These are phyloP conservation scores for Plecotus auritus DNA, from an alignment of 2,113 vertebrate genomes.

Conservation along the genomic window DNA sequence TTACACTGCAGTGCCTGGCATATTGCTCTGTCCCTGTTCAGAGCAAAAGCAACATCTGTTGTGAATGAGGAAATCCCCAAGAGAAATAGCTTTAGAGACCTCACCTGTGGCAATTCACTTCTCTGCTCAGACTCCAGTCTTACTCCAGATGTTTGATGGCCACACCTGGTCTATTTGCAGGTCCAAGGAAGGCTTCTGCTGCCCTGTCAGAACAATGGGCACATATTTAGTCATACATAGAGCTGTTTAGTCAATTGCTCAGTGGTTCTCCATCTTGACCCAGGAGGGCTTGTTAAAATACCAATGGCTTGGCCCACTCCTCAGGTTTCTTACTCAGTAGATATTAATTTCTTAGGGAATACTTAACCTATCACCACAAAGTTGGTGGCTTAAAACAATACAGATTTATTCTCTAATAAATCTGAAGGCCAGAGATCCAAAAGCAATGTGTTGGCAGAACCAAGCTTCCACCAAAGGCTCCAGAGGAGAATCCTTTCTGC, in stretches of 20 bases:
- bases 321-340: not conserved
- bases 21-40: too few species aligned
- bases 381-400: not conserved
- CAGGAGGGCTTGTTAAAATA: not conserved
- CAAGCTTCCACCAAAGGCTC: accelerated
- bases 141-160: not conserved
- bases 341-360: not conserved
- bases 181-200: not conserved
- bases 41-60: not conserved
- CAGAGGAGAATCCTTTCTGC: accelerated
- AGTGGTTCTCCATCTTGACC: not conserved
- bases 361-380: not conserved
- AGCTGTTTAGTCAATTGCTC: not conserved
- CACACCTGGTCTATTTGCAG: not conserved
- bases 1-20: not conserved
- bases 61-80: not conserved
- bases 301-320: accelerated
- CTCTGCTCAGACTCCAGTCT: not conserved
- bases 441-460: not conserved
- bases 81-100: not conserved
- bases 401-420: not conserved
- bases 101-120: not conserved
- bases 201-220: too few species aligned
- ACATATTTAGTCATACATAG: not conserved
- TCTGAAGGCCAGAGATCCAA: not conserved